Percentiles rank a stretch among this genome's conserved stretches.
Evolutionary conservation across 2,113 vertebrate genomes (phyloP).

Genomic region (Todiramphus saurophagus): DNA sequence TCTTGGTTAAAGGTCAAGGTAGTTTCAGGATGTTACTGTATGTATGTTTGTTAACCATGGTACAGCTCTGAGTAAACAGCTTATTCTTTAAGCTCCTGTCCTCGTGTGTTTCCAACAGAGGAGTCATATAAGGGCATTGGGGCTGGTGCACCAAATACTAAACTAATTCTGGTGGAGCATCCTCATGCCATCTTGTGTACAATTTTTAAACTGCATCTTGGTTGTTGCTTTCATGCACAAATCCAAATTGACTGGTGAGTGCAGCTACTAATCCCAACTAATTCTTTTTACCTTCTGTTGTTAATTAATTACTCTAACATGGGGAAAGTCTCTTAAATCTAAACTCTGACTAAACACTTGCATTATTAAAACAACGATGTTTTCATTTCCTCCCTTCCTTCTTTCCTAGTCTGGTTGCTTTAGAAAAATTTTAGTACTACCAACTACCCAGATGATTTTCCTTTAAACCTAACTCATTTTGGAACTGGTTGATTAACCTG

Average conservation of each 20-base stretch:
- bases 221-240: background rate
- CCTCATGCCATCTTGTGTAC: conserved; percentile 74
- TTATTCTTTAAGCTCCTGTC: conserved; percentile 66
- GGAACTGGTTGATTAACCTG: background rate
- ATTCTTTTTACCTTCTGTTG: conserved; percentile 22
- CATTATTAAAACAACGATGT: background rate
- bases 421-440: background rate
- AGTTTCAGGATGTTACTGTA: conserved; percentile 29
- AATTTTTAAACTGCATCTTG: conserved; percentile 60
- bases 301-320: conserved; percentile 28
- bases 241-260: background rate
- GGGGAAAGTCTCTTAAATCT: background rate
- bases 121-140: conserved; percentile 56
- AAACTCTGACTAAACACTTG: background rate
- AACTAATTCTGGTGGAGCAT: conserved; percentile 65
- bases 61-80: conserved; percentile 62
- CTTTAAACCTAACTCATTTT: background rate
- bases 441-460: background rate
- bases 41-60: conserved; percentile 52
- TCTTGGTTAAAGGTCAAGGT: conserved; percentile 64
- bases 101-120: conserved; percentile 16
- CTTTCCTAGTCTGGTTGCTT: background rate
- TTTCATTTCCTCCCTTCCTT: background rate
- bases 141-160: conserved; percentile 40
- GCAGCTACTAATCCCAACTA: conserved; percentile 17